These are phyloP conservation scores for Eubucco bourcierii DNA, from an alignment of 2,113 vertebrate species.

Conservation along the genomic window DNA sequence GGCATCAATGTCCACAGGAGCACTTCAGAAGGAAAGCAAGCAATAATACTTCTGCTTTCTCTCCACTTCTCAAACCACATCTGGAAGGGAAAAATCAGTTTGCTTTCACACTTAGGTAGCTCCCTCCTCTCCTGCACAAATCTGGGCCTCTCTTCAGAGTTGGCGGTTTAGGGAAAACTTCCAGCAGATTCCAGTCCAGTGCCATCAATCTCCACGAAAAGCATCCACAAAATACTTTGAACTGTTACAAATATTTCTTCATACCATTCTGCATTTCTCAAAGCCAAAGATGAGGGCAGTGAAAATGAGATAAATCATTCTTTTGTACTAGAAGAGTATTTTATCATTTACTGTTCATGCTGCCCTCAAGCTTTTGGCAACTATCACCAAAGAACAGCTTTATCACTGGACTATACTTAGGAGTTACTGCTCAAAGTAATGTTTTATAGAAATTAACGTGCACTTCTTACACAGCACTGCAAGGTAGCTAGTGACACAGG, in stretches of 20 bases:
- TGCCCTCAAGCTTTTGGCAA: background rate
- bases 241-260: background rate
- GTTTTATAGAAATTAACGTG: background rate
- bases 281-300: background rate
- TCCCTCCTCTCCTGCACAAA: background rate
- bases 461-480: background rate
- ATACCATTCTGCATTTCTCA: background rate
- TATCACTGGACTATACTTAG: background rate
- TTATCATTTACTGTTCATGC: background rate
- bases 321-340: background rate
- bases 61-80: background rate
- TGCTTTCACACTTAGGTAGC: background rate
- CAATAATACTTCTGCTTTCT: background rate
- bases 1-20: background rate
- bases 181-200: background rate
- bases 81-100: background rate
- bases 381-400: background rate
- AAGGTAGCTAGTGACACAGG: background rate
- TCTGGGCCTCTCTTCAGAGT: background rate
- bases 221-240: background rate
- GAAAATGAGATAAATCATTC: background rate
- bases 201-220: background rate
- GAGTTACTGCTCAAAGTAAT: background rate
- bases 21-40: background rate
- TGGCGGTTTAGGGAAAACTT: background rate